Conservation (phyloP, 2,113 vertebrate genomes). For the Trachemys scripta region DNA sequence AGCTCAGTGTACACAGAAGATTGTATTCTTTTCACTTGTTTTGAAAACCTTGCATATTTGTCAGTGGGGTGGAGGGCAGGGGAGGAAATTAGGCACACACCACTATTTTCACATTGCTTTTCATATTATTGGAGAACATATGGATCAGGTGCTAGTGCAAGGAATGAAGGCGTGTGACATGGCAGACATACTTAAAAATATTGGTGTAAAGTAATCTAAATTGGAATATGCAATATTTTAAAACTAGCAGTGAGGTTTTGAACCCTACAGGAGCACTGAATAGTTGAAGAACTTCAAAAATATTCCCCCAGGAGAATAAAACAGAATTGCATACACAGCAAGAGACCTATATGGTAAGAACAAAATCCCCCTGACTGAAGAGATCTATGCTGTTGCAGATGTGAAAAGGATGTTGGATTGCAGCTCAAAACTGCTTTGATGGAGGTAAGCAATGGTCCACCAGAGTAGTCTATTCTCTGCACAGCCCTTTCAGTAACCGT, state of each 20-base stretch:
- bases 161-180: neutral
- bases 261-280: neutral
- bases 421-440: fast-evolving
- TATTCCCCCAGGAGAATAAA: neutral
- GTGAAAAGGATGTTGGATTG: neutral
- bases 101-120: neutral
- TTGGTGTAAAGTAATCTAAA: neutral
- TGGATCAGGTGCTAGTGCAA: neutral
- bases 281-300: neutral
- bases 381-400: neutral
- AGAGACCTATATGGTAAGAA: neutral
- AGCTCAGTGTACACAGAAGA: neutral
- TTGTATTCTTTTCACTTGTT: neutral
- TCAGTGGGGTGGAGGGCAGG: neutral
- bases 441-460: neutral
- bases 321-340: neutral
- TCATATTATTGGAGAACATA: neutral
- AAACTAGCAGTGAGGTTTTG: neutral
- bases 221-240: neutral
- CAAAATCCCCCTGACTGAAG: neutral
- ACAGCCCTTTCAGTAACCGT: fast-evolving
- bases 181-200: neutral
- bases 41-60: neutral
- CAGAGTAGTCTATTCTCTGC: neutral
- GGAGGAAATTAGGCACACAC: neutral